Evolutionary conservation across 2,797 vertebrate species (phyloP).

Genomic region (Phyllotis vaccarum): DNA sequence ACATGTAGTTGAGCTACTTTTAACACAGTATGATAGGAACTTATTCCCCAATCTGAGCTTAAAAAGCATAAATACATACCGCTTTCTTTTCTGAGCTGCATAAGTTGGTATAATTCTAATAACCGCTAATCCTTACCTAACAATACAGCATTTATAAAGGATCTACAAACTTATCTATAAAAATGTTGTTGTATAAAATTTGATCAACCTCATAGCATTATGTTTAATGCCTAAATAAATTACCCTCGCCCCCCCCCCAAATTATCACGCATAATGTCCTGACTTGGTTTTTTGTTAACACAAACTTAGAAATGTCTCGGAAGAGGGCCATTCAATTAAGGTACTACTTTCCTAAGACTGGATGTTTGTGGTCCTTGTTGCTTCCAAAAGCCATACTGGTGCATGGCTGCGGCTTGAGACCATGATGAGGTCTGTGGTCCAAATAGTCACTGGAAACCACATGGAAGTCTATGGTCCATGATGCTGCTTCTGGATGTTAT

Average conservation of each 20-base stretch:
- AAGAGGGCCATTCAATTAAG: background rate
- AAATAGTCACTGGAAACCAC: background rate
- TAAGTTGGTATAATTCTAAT: background rate
- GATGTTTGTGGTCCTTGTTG: background rate
- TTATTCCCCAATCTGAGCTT: background rate
- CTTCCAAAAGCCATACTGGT: too few species aligned
- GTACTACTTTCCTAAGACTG: background rate
- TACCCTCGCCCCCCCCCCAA: slow-evolving; percentile 9
- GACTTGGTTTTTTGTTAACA: background rate
- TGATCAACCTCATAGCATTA: slow-evolving; percentile 41
- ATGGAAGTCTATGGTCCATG: background rate
- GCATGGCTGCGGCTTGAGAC: background rate
- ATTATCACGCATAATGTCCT: background rate
- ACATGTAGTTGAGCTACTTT: background rate
- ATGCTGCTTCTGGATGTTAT: background rate
- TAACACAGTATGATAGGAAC: background rate
- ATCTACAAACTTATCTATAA: slow-evolving; percentile 64
- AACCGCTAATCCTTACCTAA: slow-evolving; percentile 34
- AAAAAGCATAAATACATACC: background rate
- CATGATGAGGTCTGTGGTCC: background rate
- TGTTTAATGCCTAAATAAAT: slow-evolving; percentile 44
- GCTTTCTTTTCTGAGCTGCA: background rate
- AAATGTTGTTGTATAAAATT: slow-evolving; percentile 64
- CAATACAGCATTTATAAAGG: background rate
- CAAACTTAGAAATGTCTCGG: background rate